Evolutionary conservation across 2,113 vertebrate genomes (phyloP).

Genomic region (Hippolais icterina): DNA sequence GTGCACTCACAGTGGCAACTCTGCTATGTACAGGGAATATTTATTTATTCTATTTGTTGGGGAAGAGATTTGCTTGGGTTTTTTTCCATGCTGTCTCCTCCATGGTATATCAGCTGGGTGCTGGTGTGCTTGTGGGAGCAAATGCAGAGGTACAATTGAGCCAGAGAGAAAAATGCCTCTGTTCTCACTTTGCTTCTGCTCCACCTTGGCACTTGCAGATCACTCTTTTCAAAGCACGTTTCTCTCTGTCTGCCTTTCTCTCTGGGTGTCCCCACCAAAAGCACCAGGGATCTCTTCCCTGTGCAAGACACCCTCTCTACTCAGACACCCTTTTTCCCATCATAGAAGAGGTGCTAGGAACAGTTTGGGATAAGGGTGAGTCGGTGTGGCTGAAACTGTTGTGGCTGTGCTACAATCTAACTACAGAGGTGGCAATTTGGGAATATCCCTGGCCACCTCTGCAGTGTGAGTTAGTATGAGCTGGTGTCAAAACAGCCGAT

Average conservation of each 20-base stretch:
- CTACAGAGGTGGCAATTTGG: neutral
- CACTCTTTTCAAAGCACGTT: neutral
- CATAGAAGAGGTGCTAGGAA: neutral
- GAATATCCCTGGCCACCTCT: neutral
- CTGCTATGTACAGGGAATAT: neutral
- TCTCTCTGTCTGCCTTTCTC: neutral
- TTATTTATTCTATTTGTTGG: neutral
- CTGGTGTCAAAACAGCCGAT: neutral
- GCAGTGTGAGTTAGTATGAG: neutral
- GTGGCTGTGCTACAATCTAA: neutral
- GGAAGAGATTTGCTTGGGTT: neutral
- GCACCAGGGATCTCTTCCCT: neutral
- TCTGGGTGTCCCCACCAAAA: neutral
- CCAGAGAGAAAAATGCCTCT: neutral
- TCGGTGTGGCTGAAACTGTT: neutral
- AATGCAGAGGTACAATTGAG: neutral
- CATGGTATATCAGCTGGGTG: fast-evolving
- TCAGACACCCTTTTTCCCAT: neutral
- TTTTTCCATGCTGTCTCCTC: neutral
- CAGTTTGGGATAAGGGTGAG: neutral
- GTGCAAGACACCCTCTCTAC: neutral
- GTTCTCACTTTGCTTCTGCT: neutral
- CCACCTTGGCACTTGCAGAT: neutral
- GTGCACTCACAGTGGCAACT: neutral
- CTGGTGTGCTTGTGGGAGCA: neutral